Evolutionary conservation across 1,140 invertebrate species (phyloP), one percentile per base, ranked within the genome.

Genomic region (Drosophila tsacasi): DNA sequence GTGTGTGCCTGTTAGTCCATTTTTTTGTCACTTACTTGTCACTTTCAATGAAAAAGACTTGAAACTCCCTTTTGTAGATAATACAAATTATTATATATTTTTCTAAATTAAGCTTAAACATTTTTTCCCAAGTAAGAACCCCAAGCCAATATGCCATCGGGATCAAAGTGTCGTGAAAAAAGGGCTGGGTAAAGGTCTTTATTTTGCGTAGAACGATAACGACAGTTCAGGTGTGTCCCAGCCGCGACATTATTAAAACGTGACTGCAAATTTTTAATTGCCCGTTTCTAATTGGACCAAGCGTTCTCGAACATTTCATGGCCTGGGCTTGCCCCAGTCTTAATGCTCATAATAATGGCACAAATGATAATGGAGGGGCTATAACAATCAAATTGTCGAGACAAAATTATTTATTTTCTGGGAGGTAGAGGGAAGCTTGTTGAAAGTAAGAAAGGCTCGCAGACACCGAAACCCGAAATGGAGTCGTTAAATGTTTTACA

Each of bases 251-350:
- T 87, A 79, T 79, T 75, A 83, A 78, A 81, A 83, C 73, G 84
- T 83, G 84, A 66, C 84, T 81, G 68, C 65, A 59, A 83, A 81
- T 78, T 84, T 81, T 63, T 84, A 89, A 89, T 89, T 73, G 84
- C 49, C 77, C 68, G 35, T 74, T 69, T 69, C 60, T 76, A 80
- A 78, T 81, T 80, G 75, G 59, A 55, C 50, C 59, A 63, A 64
- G 35, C 57, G 35, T 40, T 60, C 35, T 25, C 63, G 32, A 52
- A 32, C 44, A 23, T 40, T 47, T 35, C 30, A 71, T 27, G 42
- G 19, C 21, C 35, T 50, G 44, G 68, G 67, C 35, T 60, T 50
- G 46, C 1, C 54, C 8, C 21, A 17, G 50, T 40, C 52, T n/a
- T 54, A 63, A 52, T 19, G 21, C 46, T 46, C 35, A 21, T 35